A percentile compares a stretch with the other conserved stretches of the same genome.
phyloP scores from a whole-genome alignment of 2,113 vertebrate species.

The Chamaetylas fuelleborni region DNA sequence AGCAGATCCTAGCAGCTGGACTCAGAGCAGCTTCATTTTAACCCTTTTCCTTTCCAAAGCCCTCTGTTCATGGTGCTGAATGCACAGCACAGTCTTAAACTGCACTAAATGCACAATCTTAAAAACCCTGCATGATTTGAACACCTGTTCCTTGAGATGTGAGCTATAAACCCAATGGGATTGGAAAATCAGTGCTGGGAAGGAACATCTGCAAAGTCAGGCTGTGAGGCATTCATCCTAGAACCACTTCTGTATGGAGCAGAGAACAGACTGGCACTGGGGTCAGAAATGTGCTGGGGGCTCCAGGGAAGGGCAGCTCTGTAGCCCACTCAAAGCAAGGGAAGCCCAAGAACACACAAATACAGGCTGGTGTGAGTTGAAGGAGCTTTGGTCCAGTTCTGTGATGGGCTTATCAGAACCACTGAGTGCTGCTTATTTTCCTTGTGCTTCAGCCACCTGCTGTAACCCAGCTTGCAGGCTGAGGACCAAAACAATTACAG shows the following conservation, averaged over 20 bases:
- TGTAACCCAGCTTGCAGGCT: background rate
- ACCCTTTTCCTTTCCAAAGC: background rate
- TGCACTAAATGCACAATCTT: background rate
- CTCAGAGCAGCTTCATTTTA: background rate
- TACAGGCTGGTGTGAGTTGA: rapidly evolving
- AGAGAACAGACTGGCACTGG: rapidly evolving
- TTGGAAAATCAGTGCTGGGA: background rate
- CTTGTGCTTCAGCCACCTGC: background rate
- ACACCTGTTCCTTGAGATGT: background rate
- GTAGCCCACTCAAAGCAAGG: background rate
- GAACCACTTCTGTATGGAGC: background rate
- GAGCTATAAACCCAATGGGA: background rate
- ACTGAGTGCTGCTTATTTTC: background rate
- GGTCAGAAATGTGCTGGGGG: background rate
- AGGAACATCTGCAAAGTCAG: background rate
- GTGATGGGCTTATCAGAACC: background rate
- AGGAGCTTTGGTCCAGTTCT: background rate
- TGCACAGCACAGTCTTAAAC: background rate
- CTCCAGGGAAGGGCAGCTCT: background rate
- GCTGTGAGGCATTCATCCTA: background rate
- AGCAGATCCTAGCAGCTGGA: background rate
- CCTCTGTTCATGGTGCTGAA: background rate
- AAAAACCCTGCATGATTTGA: background rate
- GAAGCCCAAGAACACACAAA: background rate
- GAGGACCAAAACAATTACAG: background rate